phyloP scores from a whole-genome alignment of 2,113 vertebrate species.

The Megatriorchis doriae region DNA sequence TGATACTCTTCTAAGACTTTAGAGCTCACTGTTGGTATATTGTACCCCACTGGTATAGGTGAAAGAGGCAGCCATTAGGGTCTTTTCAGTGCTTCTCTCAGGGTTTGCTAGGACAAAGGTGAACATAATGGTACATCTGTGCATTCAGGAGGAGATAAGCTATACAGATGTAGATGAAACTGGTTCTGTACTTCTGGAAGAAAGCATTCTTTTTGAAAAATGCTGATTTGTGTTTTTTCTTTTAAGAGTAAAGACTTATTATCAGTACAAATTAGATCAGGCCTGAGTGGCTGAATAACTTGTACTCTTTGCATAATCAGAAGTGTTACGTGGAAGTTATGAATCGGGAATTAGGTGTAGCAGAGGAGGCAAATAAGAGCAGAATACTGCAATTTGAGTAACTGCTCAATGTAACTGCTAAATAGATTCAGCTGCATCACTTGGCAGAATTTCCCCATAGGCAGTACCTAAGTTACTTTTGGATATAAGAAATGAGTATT shows the following conservation, averaged over 20 bases:
- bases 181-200: background rate
- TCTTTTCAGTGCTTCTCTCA: background rate
- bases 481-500: background rate
- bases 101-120: background rate
- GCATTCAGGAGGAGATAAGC: background rate
- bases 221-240: background rate
- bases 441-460: background rate
- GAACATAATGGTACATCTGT: background rate
- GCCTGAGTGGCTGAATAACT: background rate
- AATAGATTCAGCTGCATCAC: background rate
- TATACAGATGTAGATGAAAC: background rate
- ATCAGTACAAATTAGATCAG: background rate
- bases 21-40: background rate
- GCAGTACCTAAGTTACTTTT: background rate
- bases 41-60: background rate
- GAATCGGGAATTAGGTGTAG: background rate
- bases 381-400: background rate
- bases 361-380: background rate
- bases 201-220: background rate
- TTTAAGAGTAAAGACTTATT: background rate
- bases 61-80: background rate
- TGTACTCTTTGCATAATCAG: background rate
- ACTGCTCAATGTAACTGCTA: background rate
- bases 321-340: background rate
- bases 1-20: background rate